Evolutionary conservation across 2,797 vertebrate genomes (phyloP).

Genomic region (Brachyalestes nurse): DNA sequence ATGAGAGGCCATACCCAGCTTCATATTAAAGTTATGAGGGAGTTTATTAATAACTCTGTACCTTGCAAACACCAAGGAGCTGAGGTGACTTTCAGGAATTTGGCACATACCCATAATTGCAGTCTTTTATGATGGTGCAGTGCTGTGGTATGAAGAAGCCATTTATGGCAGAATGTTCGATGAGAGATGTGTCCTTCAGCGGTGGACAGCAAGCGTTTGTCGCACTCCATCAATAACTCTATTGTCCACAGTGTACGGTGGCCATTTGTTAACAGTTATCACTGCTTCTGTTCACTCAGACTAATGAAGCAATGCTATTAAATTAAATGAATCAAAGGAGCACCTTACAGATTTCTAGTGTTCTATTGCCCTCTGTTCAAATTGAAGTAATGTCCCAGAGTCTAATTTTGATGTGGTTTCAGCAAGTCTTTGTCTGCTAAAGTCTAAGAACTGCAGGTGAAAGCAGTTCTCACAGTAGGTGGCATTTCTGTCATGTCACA

Average conservation of each 20-base stretch:
- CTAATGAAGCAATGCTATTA: constrained; percentile 52
- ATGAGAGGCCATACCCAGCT: constrained; percentile 20
- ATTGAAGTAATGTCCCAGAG: constrained; percentile 55
- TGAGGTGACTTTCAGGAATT: constrained; percentile 78
- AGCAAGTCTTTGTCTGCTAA: constrained; percentile 45
- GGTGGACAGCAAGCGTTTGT: constrained; percentile 64
- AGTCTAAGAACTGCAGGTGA: constrained; percentile 44
- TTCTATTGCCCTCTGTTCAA: constrained; percentile 58
- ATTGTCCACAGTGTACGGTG: constrained; percentile 57
- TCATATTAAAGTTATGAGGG: constrained; percentile 51
- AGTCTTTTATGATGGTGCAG: constrained; percentile 70
- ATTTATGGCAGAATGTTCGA: constrained; percentile 61
- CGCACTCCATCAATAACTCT: constrained; percentile 61
- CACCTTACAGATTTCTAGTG: constrained; percentile 45
- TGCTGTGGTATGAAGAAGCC: constrained; percentile 62
- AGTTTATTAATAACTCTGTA: constrained; percentile 57
- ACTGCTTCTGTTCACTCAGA: constrained; percentile 66
- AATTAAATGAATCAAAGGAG: constrained; percentile 60
- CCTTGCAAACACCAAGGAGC: constrained; percentile 62
- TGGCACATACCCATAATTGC: constrained; percentile 73
- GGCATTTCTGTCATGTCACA: constrained; percentile 60
- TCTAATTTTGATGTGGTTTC: constrained; percentile 49
- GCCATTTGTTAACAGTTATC: constrained; percentile 63
- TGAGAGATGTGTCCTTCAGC: constrained; percentile 64
- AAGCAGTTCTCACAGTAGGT: constrained; percentile 52